phyloP scores from a whole-genome alignment of 2,113 vertebrate species.

The Camelus dromedarius region DNA sequence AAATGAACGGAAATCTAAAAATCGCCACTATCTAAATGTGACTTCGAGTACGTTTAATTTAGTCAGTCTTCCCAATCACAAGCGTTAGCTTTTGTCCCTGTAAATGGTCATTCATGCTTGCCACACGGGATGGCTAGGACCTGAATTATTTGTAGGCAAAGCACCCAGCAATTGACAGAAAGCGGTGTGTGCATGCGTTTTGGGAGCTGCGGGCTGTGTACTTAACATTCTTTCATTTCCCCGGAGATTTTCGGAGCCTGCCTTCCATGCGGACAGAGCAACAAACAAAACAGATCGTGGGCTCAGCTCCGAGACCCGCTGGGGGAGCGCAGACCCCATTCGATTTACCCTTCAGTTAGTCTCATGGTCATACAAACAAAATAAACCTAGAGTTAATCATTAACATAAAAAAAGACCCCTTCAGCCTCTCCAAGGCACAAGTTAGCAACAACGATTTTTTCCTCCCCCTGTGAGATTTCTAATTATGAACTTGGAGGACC shows the following conservation, averaged over 20 bases:
- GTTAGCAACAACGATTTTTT: not conserved
- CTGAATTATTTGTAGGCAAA: not conserved
- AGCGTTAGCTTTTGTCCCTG: not conserved
- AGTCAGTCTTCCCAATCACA: not conserved
- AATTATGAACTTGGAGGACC: not conserved
- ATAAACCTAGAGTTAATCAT: not conserved
- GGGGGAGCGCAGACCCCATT: not conserved
- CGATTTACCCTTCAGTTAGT: not conserved
- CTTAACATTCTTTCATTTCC: too few species aligned
- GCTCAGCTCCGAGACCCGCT: not conserved
- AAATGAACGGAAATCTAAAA: not conserved
- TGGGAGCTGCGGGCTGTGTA: not conserved
- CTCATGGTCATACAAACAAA: not conserved
- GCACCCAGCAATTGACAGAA: not conserved
- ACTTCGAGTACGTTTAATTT: not conserved
- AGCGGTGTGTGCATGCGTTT: too few species aligned
- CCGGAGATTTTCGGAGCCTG: not conserved
- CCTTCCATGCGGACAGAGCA: too few species aligned
- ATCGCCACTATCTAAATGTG: not conserved
- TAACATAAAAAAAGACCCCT: not conserved
- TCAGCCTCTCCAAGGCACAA: not conserved
- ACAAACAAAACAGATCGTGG: too few species aligned
- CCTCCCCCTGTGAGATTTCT: not conserved
- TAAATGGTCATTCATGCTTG: not conserved
- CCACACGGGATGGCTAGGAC: not conserved